Evolutionary conservation across 2,888 invertebrate genomes (phyloP).

Genomic region (Empis stercorea): DNA sequence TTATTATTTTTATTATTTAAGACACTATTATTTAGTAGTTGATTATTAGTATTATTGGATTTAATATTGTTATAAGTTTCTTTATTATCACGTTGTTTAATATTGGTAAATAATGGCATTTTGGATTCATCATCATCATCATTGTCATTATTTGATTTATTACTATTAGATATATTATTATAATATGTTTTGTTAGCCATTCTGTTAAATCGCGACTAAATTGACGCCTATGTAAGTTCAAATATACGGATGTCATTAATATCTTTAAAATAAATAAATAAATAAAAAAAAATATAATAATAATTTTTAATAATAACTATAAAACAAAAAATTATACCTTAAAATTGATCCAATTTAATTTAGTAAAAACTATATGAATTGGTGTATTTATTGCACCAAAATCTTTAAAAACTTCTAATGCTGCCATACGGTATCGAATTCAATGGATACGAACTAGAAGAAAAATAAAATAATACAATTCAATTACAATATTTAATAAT

Average conservation of each 20-base stretch:
- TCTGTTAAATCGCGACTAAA: constrained; percentile 37
- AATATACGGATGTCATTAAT: constrained; percentile 16
- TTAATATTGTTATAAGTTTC: no score
- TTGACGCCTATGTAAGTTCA: constrained; percentile 23
- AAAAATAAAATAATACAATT: no score
- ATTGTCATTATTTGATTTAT: neutral
- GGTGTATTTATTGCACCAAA: constrained; percentile 15
- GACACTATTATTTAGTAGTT: no score
- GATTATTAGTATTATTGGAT: no score
- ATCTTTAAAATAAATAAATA: constrained; percentile 11
- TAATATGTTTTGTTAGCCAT: constrained; percentile 21
- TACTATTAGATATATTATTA: neutral
- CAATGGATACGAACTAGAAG: no score
- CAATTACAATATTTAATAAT: no score
- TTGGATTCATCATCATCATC: neutral
- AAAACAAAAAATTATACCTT: neutral
- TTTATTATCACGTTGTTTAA: no score
- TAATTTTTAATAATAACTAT: neutral
- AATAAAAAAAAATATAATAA: neutral
- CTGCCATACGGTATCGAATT: constrained; percentile 16
- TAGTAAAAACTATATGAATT: neutral
- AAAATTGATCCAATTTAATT: no score
- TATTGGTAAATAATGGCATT: no score
- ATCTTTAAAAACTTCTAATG: constrained; percentile 14
- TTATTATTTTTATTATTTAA: no score